phyloP scores from a whole-genome alignment of 2,888 invertebrate species.

The Tetragonula carbonaria region DNA sequence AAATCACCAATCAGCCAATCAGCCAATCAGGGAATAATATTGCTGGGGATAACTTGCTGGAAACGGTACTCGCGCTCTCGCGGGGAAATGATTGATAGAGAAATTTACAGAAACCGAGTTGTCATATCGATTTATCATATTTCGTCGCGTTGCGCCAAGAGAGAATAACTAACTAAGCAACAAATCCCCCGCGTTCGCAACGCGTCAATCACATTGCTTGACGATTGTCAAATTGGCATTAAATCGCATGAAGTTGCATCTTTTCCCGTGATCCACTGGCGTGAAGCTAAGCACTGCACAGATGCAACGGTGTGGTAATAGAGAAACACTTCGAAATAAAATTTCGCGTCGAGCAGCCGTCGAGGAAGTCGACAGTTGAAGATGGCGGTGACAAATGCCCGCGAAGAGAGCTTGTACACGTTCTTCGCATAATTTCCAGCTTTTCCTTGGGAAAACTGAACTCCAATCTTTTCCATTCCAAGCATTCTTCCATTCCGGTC shows the following conservation, averaged over 20 bases:
- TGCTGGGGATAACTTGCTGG: too few relatives aligned
- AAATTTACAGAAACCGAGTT: not conserved
- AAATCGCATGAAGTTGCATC: slow-evolving; percentile 21
- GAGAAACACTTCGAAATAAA: slow-evolving; percentile 17
- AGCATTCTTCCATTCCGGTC: not conserved
- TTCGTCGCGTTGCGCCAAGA: too few relatives aligned
- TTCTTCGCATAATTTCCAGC: slow-evolving; percentile 18
- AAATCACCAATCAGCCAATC: too few relatives aligned
- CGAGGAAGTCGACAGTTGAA: not conserved
- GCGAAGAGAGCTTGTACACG: not conserved
- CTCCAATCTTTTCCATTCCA: not conserved
- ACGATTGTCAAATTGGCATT: slow-evolving; percentile 14
- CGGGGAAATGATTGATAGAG: not conserved
- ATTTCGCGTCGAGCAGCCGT: not conserved
- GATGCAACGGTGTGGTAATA: not conserved
- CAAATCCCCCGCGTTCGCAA: not conserved
- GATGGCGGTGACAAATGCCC: slow-evolving; percentile 20
- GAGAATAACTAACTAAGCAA: not conserved
- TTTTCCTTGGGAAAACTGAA: not conserved
- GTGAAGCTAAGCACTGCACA: not conserved
- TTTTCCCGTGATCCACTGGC: not conserved
- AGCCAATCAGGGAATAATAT: too few relatives aligned
- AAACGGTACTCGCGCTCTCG: not conserved
- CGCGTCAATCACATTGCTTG: not conserved
- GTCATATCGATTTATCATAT: not conserved